Evolutionary conservation across 2,113 vertebrate genomes (phyloP).

Genomic region (Athene noctua): DNA sequence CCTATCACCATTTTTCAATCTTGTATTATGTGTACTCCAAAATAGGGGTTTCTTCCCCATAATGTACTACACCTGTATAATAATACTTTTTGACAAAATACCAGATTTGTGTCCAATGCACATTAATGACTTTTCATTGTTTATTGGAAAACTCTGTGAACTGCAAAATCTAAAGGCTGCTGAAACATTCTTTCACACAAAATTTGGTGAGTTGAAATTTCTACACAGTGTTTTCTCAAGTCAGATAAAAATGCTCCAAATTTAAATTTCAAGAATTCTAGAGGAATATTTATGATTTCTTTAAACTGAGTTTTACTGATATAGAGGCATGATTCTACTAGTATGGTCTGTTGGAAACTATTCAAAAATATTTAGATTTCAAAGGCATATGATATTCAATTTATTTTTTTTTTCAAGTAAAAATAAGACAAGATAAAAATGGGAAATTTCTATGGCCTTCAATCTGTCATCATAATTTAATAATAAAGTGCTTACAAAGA

Average conservation of each 20-base stretch:
- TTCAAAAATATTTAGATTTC: background rate
- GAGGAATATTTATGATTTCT: background rate
- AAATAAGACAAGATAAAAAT: background rate
- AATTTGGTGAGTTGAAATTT: background rate
- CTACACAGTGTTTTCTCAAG: background rate
- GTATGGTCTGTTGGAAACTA: background rate
- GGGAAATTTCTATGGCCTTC: background rate
- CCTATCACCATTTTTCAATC: background rate
- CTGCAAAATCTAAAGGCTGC: background rate
- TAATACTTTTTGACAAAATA: background rate
- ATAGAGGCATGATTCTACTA: background rate
- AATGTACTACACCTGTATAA: accelerated
- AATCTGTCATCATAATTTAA: background rate
- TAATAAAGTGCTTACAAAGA: background rate
- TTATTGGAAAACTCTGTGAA: background rate
- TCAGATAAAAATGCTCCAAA: background rate
- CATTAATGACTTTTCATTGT: background rate
- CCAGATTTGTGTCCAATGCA: background rate
- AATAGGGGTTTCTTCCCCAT: background rate
- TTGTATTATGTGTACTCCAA: background rate
- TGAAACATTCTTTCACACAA: background rate
- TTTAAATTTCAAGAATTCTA: background rate
- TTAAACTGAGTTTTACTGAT: background rate
- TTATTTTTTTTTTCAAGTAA: background rate
- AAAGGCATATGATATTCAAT: background rate